Conservation (phyloP, 2,888 invertebrate genomes). For the Xylocampa areola region DNA sequence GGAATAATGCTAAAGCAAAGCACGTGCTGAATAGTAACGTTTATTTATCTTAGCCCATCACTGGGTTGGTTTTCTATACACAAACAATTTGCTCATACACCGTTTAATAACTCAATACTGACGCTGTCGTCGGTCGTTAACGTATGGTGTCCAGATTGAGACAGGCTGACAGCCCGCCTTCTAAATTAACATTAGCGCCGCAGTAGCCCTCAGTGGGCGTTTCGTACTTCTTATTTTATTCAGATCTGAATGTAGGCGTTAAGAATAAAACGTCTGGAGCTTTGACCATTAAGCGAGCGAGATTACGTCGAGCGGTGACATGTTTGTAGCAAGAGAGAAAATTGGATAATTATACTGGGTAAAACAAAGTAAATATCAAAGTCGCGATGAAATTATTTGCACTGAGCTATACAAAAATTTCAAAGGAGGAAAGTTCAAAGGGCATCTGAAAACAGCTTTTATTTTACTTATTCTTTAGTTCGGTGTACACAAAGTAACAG, state of each 20-base stretch:
- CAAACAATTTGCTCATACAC: too few relatives aligned
- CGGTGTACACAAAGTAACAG: not conserved
- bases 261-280: slow-evolving; percentile 46
- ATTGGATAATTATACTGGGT: slow-evolving; percentile 10
- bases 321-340: slow-evolving; percentile 15
- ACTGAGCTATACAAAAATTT: not conserved
- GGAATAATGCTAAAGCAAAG: too few relatives aligned
- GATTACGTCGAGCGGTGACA: slow-evolving; percentile 38
- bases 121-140: slow-evolving; percentile 1
- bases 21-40: too few relatives aligned
- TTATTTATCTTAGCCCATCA: too few relatives aligned
- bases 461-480: too few relatives aligned
- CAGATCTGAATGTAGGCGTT: slow-evolving; percentile 39
- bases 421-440: not conserved
- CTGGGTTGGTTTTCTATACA: too few relatives aligned
- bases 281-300: slow-evolving; percentile 46
- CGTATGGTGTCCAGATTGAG: slow-evolving; percentile 18
- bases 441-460: not conserved
- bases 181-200: slow-evolving; percentile 41
- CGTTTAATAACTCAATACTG: not conserved
- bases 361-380: slow-evolving; percentile 1
- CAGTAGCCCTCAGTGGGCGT: slow-evolving; percentile 18
- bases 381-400: not conserved
- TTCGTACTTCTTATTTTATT: slow-evolving; percentile 49
- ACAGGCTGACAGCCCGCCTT: slow-evolving; percentile 24